These are phyloP conservation scores for Venustaconcha ellipsiformis DNA, from an alignment of 1,140 invertebrate species.

Conservation along the genomic window DNA sequence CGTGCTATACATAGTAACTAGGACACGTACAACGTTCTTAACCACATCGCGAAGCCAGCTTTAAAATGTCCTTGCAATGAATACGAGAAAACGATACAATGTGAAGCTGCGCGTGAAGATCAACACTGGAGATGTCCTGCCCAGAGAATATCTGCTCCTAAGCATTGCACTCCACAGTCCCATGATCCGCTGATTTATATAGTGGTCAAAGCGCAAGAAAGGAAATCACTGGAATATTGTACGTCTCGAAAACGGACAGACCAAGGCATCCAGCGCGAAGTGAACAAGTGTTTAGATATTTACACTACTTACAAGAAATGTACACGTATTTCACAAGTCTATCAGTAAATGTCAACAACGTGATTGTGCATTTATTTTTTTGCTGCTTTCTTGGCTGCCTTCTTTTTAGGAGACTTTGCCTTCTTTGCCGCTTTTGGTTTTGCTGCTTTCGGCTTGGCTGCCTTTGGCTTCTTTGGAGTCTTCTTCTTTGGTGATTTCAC, in stretches of 20 bases:
- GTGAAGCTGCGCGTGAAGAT: too few relatives aligned
- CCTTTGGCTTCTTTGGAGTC: constrained; percentile 33
- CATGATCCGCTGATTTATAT: constrained; percentile 12
- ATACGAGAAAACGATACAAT: too few relatives aligned
- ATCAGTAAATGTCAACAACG: constrained; percentile 13
- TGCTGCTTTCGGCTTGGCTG: constrained; percentile 30
- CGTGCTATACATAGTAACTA: too few relatives aligned
- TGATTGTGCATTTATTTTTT: constrained; percentile 26
- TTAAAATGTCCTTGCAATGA: too few relatives aligned
- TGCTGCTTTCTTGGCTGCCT: constrained; percentile 27
- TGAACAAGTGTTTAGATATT: not conserved
- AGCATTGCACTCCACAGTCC: constrained; percentile 19
- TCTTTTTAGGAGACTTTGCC: constrained; percentile 16
- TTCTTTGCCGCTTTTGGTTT: constrained; percentile 21
- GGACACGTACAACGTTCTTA: too few relatives aligned
- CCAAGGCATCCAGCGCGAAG: not conserved
- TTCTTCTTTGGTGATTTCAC: constrained; percentile 43
- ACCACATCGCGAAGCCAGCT: too few relatives aligned
- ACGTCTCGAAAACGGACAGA: not conserved
- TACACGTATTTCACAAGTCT: not conserved
- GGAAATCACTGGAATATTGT: constrained; percentile 6
- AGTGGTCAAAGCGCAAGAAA: constrained; percentile 6
- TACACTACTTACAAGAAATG: too few relatives aligned
- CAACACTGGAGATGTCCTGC: too few relatives aligned
- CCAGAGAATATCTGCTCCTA: too few relatives aligned